Evolutionary conservation across 2,113 vertebrate species (phyloP).

Genomic region (Pteruthius melanotis): DNA sequence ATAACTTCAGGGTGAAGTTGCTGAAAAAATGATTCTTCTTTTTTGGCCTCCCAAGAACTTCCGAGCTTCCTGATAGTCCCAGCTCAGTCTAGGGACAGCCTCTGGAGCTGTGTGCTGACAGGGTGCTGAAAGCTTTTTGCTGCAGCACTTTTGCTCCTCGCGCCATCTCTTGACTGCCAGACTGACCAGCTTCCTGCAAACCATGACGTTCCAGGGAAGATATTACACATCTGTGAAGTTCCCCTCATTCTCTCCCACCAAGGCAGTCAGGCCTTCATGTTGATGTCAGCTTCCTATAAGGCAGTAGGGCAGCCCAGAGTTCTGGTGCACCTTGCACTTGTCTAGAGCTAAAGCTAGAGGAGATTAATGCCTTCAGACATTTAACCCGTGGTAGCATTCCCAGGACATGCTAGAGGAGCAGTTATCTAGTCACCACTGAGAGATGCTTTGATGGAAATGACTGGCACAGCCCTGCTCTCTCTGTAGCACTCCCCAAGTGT

Average conservation of each 20-base stretch:
- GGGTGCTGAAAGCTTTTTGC: background rate
- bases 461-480: background rate
- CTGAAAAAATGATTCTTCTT: background rate
- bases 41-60: background rate
- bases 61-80: background rate
- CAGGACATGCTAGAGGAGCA: background rate
- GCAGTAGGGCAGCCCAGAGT: background rate
- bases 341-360: background rate
- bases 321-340: background rate
- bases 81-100: background rate
- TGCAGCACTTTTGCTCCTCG: background rate
- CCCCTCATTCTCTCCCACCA: background rate
- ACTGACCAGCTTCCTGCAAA: background rate
- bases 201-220: background rate
- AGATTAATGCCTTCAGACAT: background rate
- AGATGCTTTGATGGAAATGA: background rate
- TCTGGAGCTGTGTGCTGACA: background rate
- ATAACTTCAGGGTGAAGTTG: background rate
- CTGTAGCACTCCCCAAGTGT: rapidly evolving
- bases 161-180: background rate
- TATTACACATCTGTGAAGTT: background rate
- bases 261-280: background rate
- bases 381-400: background rate
- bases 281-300: background rate
- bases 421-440: background rate